Base-by-base conservation (phyloP, 2,888 invertebrate species). In the Tiliacea citrago region DNA sequence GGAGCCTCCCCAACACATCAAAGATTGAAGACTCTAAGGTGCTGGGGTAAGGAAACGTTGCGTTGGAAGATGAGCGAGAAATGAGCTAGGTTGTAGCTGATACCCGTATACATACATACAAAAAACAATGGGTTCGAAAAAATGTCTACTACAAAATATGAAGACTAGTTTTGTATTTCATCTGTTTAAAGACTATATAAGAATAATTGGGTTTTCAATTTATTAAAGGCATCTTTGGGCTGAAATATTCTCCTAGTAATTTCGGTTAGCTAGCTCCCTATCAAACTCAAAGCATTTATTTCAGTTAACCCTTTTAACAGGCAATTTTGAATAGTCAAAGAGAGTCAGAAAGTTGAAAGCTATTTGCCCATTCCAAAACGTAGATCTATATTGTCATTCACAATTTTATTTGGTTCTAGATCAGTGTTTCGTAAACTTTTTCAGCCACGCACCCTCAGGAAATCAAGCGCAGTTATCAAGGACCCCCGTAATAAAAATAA, bases 1-100 rank as follows among this genome's bases (percentile, higher is more conserved):
- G 68, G 39, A 57, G 62, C 76, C 85, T 62, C 83, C 84, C 88
- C 72, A 68, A 82, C 76, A 90, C 92, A 92, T 92, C 91, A 92
- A 93, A 93, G 90, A 92, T 92, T 91, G 90, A 92, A 89, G 81
- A 86, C 83, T 85, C 70, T 68, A 62, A 79, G 81, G 83, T 79
- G 73, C 60, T 76, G n/a, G 24, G 47, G 70, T 81, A 73, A 73
- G 77, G 71, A 42, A 0, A 35, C 12, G 79, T 73, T 16, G 3
- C 9, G 16, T 39, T 65, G 61, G 0, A 6, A 81, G 76, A 79
- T 83, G 71, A 83, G 79, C 75, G 86, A 76, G 82, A 58, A 75
- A 74, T 77, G 71, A 75, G 58, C 42, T 61, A 68, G n/a, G 9
- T 24, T 51, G 16, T 45, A 8, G n/a, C 49, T 18, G 10, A 13